Conservation (phyloP, 2,113 vertebrate species). For the Entosphenus tridentatus region DNA sequence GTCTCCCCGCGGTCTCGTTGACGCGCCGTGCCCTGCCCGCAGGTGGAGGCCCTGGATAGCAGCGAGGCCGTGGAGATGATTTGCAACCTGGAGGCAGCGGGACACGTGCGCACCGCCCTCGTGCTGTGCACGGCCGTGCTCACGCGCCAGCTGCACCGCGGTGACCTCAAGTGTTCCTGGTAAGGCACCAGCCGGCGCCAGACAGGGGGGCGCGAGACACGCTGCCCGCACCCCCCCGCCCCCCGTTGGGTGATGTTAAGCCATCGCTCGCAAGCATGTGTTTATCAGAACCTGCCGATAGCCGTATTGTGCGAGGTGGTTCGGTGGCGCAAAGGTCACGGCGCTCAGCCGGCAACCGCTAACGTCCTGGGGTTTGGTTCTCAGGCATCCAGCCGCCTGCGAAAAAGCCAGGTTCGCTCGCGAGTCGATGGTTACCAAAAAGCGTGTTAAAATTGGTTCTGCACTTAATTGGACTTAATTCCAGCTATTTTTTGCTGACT, state of each 20-base stretch:
- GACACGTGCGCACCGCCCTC: conserved; percentile 78
- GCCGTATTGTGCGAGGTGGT: neutral
- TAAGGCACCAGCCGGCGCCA: conserved; percentile 21
- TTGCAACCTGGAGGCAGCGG: conserved; percentile 73
- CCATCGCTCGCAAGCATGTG: neutral
- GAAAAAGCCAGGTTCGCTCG: no score
- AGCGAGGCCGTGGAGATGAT: conserved; percentile 87
- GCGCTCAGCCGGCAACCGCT: neutral
- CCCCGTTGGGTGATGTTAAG: neutral
- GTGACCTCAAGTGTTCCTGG: conserved; percentile 70
- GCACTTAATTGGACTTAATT: no score
- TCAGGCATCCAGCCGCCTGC: no score
- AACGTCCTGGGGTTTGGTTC: no score
- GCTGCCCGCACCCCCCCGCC: no score
- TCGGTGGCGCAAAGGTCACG: neutral
- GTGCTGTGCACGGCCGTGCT: conserved; percentile 88
- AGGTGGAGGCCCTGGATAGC: conserved; percentile 82
- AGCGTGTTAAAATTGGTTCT: no score
- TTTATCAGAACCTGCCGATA: neutral
- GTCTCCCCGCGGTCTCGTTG: neutral
- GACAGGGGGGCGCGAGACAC: no score
- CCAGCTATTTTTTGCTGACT: no score
- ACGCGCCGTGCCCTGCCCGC: conserved; percentile 8
- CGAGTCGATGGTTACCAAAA: no score
- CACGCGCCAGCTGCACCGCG: conserved; percentile 83